These are phyloP conservation scores for Bembecia ichneumoniformis DNA, from an alignment of 2,888 invertebrate genomes.

Conservation along the genomic window DNA sequence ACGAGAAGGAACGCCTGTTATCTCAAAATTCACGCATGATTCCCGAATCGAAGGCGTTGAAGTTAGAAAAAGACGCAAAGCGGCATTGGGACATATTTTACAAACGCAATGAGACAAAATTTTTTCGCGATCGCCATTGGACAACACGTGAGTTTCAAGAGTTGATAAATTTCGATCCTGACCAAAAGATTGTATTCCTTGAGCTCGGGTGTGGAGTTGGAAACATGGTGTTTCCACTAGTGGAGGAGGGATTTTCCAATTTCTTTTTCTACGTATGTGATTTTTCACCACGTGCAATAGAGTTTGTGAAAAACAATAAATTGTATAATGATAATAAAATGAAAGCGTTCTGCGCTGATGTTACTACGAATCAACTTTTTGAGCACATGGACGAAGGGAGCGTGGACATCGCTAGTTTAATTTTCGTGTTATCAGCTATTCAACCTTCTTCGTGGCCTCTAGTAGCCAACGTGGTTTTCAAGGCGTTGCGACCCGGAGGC, in stretches of 20 bases:
- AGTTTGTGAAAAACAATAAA: constrained; percentile 82
- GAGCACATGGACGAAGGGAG: constrained; percentile 56
- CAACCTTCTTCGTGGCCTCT: constrained; percentile 85
- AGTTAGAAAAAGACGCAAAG: constrained; percentile 86
- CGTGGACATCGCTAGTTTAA: constrained; percentile 88
- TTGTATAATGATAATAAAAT: constrained; percentile 77
- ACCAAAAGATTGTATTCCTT: constrained; percentile 74
- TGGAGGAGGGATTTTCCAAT: constrained; percentile 79
- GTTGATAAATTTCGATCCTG: constrained; percentile 72
- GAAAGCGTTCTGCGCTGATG: constrained; percentile 87
- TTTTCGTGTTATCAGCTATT: constrained; percentile 96
- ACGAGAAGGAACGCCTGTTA: constrained; percentile 75
- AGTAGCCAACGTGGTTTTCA: constrained; percentile 76
- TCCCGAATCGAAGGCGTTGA: constrained; percentile 80
- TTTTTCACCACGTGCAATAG: constrained; percentile 91
- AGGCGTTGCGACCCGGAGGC: constrained; percentile 81
- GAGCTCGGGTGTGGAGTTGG: constrained; percentile 98
- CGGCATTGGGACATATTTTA: constrained; percentile 98
- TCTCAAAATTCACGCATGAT: constrained; percentile 74
- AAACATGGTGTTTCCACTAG: constrained; percentile 93
- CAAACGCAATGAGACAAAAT: constrained; percentile 92
- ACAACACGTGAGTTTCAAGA: constrained; percentile 94
- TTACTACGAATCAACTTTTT: constrained; percentile 79
- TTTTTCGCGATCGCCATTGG: constrained; percentile 98
- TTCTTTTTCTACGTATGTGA: constrained; percentile 90